These are phyloP conservation scores for Cavia aperea DNA, from an alignment of 2,113 vertebrate genomes.

Conservation along the genomic window DNA sequence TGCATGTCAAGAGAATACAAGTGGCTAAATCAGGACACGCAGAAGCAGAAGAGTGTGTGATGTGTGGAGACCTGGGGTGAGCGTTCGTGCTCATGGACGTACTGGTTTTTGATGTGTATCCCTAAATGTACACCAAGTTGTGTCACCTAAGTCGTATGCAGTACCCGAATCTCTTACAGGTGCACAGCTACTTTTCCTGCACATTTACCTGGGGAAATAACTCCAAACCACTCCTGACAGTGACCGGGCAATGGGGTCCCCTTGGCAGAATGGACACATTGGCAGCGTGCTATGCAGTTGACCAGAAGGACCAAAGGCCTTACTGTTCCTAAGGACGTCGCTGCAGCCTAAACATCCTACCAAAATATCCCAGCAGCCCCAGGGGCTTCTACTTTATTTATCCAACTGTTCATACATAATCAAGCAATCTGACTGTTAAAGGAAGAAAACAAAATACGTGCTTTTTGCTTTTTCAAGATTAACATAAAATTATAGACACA, in stretches of 20 bases:
- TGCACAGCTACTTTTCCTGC: background rate
- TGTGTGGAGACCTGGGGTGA: background rate
- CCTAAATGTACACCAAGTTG: rapidly evolving
- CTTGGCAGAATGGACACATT: background rate
- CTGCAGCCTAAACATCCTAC: background rate
- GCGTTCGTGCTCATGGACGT: background rate
- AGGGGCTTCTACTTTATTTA: background rate
- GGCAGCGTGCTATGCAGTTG: too few relatives aligned
- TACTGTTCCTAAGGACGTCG: background rate
- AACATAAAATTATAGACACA: background rate
- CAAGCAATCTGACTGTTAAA: background rate
- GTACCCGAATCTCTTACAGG: background rate
- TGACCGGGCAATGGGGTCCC: background rate
- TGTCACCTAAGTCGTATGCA: background rate
- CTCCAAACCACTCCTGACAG: background rate
- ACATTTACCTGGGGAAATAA: background rate
- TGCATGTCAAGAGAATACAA: rapidly evolving
- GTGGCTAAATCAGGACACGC: background rate
- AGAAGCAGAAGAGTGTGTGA: background rate
- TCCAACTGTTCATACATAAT: background rate
- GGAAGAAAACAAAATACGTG: background rate
- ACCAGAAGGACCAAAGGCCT: background rate
- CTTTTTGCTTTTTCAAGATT: background rate
- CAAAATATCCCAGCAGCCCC: background rate
- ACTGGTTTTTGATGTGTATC: background rate